Evolutionary conservation across 92 coral and sea anemone species (phyloP).

Genomic region (Meandrina meandrites): DNA sequence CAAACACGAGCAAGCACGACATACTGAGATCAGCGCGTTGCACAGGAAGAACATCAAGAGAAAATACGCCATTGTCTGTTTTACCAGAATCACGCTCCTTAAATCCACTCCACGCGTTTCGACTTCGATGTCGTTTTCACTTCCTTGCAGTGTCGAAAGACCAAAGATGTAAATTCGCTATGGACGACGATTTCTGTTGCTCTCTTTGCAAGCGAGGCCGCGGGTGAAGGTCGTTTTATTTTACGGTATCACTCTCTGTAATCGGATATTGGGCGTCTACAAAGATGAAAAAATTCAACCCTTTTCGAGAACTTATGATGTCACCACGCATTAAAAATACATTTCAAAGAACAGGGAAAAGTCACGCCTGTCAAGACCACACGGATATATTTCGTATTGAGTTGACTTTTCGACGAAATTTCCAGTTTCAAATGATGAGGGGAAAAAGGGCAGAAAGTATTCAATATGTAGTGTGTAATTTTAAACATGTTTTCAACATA

Average conservation of each 20-base stretch:
- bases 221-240: constrained; percentile 24
- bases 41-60: constrained; percentile 8
- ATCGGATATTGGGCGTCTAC: constrained; percentile 48
- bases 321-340: constrained; percentile 29
- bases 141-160: not conserved
- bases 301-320: constrained; percentile 34
- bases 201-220: not conserved
- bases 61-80: not conserved
- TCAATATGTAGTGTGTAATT: not conserved
- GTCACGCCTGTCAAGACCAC: constrained; percentile 33
- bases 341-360: constrained; percentile 5
- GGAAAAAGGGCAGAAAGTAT: not conserved
- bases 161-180: not conserved
- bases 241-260: constrained; percentile 13
- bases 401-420: constrained; percentile 11
- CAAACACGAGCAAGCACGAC: constrained; percentile 81
- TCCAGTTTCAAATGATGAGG: not conserved
- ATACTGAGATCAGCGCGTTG: constrained; percentile 10
- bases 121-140: not conserved
- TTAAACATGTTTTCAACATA: not conserved
- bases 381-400: constrained; percentile 16
- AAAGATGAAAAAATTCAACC: constrained; percentile 30
- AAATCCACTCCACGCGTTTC: not conserved
- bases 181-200: not conserved
- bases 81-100: not conserved